phyloP scores from a whole-genome alignment of 2,113 vertebrate genomes.

The Pteruthius melanotis region DNA sequence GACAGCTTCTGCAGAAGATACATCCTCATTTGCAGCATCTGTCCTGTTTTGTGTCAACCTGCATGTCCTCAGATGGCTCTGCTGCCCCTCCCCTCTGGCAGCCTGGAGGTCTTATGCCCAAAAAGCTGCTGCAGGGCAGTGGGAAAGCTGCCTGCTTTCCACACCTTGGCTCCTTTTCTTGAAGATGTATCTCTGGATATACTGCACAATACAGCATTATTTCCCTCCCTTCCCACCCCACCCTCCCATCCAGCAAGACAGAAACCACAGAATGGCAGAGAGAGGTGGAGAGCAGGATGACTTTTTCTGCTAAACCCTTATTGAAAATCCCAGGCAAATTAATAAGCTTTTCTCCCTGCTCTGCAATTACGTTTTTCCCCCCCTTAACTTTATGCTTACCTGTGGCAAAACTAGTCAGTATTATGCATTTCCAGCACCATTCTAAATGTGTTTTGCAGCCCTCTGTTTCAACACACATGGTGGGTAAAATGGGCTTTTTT shows the following conservation, averaged over 20 bases:
- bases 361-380: background rate
- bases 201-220: background rate
- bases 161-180: background rate
- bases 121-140: background rate
- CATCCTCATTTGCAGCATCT: background rate
- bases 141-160: background rate
- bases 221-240: too few relatives aligned
- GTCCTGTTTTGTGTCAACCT: background rate
- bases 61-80: background rate
- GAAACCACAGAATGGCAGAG: background rate
- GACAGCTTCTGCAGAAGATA: background rate
- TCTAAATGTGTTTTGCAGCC: background rate
- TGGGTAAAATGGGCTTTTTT: background rate
- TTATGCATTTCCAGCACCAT: background rate
- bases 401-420: background rate
- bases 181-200: background rate
- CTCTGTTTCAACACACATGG: fast-evolving
- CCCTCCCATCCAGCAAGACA: background rate
- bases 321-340: background rate
- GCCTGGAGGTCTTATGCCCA: background rate
- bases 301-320: background rate
- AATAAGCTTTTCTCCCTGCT: background rate
- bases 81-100: background rate
- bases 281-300: background rate
- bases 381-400: background rate